These are phyloP conservation scores for Lasioglossum vierecki DNA, from an alignment of 2,888 invertebrate species.

Conservation along the genomic window DNA sequence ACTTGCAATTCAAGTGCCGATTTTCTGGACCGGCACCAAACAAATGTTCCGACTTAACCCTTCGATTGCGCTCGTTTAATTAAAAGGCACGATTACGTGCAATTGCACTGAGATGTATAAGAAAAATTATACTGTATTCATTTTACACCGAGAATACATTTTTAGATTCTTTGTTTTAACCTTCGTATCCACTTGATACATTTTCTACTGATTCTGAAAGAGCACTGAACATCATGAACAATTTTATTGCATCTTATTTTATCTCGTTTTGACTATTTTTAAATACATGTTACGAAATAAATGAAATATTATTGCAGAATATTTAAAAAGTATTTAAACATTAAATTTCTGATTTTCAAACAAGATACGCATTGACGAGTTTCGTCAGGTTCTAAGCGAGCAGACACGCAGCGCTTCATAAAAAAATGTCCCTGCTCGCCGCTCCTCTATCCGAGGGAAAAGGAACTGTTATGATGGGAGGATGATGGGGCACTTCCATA, in stretches of 20 bases:
- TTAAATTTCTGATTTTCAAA: neutral
- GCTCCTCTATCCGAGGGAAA: neutral
- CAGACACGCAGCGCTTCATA: conserved; percentile 25
- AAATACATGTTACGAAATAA: too few species aligned
- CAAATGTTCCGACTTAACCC: neutral
- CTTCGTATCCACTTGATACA: too few species aligned
- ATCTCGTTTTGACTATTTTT: too few species aligned
- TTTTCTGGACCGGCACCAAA: neutral
- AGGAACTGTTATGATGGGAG: conserved; percentile 6
- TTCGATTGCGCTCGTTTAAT: neutral
- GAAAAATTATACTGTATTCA: neutral
- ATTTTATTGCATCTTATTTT: too few species aligned
- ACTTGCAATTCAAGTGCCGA: neutral
- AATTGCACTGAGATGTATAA: neutral
- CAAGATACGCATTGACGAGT: neutral
- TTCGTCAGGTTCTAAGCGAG: neutral
- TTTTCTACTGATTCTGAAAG: too few species aligned
- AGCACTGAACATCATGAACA: too few species aligned
- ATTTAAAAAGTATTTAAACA: too few species aligned
- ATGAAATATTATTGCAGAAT: too few species aligned
- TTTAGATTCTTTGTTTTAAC: too few species aligned
- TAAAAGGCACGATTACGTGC: neutral
- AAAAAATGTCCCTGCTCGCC: conserved; percentile 4
- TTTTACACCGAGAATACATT: too few species aligned
- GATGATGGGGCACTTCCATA: conserved; percentile 23